A percentile compares a stretch with the other conserved stretches of the same genome.
These are phyloP conservation scores for Oryzias melastigma DNA, from an alignment of 2,113 vertebrate species.

Conservation along the genomic window DNA sequence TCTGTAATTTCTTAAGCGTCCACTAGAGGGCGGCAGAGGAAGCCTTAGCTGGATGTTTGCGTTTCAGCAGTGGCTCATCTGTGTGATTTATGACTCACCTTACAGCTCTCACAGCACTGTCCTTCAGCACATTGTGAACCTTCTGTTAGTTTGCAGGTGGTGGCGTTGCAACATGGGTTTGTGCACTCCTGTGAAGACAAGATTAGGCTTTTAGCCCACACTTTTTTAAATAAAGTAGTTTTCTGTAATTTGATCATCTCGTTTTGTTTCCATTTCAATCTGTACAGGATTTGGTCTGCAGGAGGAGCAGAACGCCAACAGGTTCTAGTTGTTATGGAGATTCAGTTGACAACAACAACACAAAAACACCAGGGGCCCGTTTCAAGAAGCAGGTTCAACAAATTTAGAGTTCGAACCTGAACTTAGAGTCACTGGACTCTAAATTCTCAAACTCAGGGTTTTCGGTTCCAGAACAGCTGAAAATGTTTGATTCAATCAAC, in stretches of 20 bases:
- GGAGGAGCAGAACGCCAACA: background rate
- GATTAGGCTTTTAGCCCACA: background rate
- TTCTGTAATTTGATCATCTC: background rate
- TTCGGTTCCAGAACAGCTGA: no score
- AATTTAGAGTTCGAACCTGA: no score
- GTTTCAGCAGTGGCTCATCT: background rate
- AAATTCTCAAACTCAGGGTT: no score
- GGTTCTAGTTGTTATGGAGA: background rate
- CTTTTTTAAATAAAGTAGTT: background rate
- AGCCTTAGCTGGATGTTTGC: background rate
- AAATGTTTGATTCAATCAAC: no score
- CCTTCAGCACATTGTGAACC: conserved; percentile 67
- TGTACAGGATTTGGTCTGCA: background rate
- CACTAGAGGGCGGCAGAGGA: conserved; percentile 32
- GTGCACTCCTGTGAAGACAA: conserved; percentile 68
- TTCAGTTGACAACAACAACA: background rate
- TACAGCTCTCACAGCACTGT: conserved; percentile 74
- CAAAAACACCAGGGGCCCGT: no score
- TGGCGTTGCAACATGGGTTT: conserved; percentile 79
- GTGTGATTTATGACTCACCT: conserved; percentile 59
- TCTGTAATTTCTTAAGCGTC: background rate
- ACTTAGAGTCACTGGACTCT: no score
- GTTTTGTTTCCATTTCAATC: background rate
- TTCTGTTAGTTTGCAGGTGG: conserved; percentile 59
- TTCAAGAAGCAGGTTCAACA: no score